Percentiles rank a stretch among this genome's conserved stretches.
Evolutionary conservation across 1,140 invertebrate genomes (phyloP).

Genomic region (Carposina sasakii): DNA sequence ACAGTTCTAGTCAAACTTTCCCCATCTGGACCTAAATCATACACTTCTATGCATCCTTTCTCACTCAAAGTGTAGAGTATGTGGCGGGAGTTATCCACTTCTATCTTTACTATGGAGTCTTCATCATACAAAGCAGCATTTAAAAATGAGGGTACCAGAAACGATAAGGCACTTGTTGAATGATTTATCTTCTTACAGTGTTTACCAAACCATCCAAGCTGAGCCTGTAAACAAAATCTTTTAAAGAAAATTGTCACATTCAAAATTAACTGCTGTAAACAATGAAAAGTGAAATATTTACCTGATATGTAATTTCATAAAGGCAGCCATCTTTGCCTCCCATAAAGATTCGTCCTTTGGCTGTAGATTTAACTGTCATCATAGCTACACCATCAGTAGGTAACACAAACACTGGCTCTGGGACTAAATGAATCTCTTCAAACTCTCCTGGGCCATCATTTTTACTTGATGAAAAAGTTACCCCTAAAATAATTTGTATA

Average conservation of each 20-base stretch:
- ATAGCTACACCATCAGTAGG: conserved; percentile 94
- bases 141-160: conserved; percentile 92
- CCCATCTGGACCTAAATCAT: conserved; percentile 89
- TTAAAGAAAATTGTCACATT: background rate
- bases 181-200: conserved; percentile 97
- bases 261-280: background rate
- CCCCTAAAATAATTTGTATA: conserved; percentile 37
- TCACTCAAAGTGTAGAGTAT: conserved; percentile 93
- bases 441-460: conserved; percentile 56
- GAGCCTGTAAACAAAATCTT: conserved; percentile 73
- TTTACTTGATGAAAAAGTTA: conserved; percentile 67
- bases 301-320: conserved; percentile 97
- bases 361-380: conserved; percentile 86
- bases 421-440: conserved; percentile 93
- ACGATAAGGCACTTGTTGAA: conserved; percentile 89
- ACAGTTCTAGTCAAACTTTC: conserved; percentile 81
- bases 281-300: conserved; percentile 40
- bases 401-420: conserved; percentile 93
- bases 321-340: conserved; percentile 95
- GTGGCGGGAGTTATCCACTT: conserved; percentile 90
- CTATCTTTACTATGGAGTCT: conserved; percentile 92
- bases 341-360: conserved; percentile 93
- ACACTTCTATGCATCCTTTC: conserved; percentile 88
- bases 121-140: conserved; percentile 88
- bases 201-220: conserved; percentile 94